A percentile compares a stretch with the other conserved stretches of the same genome.
Evolutionary conservation across 2,888 invertebrate species (phyloP).

Genomic region (Lepidonotus clava): DNA sequence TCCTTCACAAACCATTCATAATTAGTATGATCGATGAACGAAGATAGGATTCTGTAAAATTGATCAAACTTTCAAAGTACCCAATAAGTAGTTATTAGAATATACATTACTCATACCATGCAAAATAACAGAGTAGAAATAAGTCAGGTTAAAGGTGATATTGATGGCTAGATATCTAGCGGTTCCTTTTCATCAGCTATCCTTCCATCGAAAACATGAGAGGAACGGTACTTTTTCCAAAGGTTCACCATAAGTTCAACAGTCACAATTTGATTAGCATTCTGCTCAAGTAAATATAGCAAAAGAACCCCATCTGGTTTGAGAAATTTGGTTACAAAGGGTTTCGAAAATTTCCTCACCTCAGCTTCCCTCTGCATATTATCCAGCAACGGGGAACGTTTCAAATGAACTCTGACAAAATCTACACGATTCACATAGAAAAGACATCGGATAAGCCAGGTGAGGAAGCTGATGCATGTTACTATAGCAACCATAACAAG

Average conservation of each 20-base stretch:
- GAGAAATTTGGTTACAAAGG: constrained; percentile 78
- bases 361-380: not conserved
- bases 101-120: too few species aligned
- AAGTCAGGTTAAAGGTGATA: too few species aligned
- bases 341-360: constrained; percentile 62
- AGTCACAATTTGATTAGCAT: constrained; percentile 78
- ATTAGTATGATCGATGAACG: too few species aligned
- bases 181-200: not conserved
- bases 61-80: too few species aligned
- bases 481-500: constrained; percentile 76
- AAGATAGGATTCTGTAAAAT: too few species aligned
- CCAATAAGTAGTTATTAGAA: too few species aligned
- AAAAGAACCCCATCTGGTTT: constrained; percentile 79
- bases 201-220: not conserved
- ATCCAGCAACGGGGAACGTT: constrained; percentile 55
- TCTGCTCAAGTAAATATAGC: constrained; percentile 77
- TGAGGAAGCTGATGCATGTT: constrained; percentile 74
- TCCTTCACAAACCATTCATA: too few species aligned
- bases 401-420: constrained; percentile 59
- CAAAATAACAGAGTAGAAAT: too few species aligned
- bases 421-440: not conserved
- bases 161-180: not conserved
- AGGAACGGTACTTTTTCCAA: constrained; percentile 75
- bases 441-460: constrained; percentile 70
- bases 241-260: constrained; percentile 77